phyloP scores from a whole-genome alignment of 2,113 vertebrate species.

The Mus pahari region DNA sequence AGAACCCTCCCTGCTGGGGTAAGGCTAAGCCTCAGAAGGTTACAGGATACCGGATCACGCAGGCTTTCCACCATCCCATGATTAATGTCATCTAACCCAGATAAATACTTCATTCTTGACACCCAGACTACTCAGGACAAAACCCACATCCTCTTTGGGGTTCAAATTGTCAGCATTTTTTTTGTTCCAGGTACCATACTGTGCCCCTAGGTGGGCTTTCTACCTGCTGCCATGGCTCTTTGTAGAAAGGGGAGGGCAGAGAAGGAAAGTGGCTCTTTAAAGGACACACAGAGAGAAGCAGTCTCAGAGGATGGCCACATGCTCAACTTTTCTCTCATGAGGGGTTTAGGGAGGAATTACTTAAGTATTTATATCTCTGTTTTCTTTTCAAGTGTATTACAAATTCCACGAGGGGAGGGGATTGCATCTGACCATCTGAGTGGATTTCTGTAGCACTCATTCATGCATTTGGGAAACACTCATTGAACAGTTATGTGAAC shows the following conservation, averaged over 20 bases:
- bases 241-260: background rate
- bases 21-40: background rate
- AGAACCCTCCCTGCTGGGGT: background rate
- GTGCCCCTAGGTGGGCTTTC: background rate
- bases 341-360: background rate
- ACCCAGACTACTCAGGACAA: background rate
- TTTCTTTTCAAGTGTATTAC: constrained; percentile 21
- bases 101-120: constrained; percentile 10
- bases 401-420: background rate
- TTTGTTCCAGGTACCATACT: background rate
- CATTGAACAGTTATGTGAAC: background rate
- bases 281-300: background rate
- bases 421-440: background rate
- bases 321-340: background rate
- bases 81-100: constrained; percentile 51
- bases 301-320: background rate
- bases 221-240: background rate
- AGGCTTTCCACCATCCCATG: constrained; percentile 36
- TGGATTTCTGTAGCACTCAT: background rate
- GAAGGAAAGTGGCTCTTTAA: background rate
- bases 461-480: background rate
- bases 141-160: background rate
- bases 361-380: background rate
- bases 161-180: background rate
- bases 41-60: constrained; percentile 13